phyloP scores from a whole-genome alignment of 2,113 vertebrate species.

The Nipponia nippon region DNA sequence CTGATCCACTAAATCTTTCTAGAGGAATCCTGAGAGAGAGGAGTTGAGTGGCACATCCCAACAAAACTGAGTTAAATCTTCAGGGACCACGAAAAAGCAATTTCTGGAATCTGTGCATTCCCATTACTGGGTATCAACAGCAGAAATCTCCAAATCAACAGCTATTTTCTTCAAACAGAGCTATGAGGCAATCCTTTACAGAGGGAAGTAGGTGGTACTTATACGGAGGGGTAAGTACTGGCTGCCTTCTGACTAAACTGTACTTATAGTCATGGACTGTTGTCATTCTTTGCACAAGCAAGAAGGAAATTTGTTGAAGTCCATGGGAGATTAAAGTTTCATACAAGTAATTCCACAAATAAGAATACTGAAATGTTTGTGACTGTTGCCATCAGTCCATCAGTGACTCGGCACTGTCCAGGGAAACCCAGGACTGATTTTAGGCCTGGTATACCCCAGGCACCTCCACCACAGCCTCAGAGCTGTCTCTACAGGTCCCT shows the following conservation, averaged over 20 bases:
- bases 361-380: background rate
- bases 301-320: background rate
- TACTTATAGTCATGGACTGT: background rate
- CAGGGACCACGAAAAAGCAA: background rate
- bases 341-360: background rate
- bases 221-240: background rate
- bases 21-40: background rate
- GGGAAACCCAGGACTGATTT: background rate
- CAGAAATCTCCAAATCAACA: background rate
- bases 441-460: background rate
- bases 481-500: background rate
- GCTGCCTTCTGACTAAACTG: background rate
- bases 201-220: background rate
- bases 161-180: background rate
- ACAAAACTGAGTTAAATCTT: background rate
- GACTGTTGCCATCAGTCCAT: background rate
- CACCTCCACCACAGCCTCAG: background rate
- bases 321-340: background rate
- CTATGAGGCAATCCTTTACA: background rate
- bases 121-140: background rate
- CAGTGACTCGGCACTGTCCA: background rate
- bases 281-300: background rate
- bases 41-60: background rate
- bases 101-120: background rate
- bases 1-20: background rate